phyloP scores from a whole-genome alignment of 2,113 vertebrate genomes.

The Scomber colias region DNA sequence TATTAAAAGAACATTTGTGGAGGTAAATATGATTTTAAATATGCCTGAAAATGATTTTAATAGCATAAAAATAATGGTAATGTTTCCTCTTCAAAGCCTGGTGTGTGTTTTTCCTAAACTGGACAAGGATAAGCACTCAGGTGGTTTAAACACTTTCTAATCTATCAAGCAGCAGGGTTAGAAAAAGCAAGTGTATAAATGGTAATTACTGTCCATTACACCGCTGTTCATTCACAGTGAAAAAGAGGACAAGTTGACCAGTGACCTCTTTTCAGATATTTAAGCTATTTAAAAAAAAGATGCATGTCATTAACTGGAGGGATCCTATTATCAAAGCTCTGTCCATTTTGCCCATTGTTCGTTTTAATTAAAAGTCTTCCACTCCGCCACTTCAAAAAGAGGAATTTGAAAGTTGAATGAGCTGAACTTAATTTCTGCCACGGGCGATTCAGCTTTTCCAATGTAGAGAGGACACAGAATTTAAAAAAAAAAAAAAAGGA shows the following conservation, averaged over 20 bases:
- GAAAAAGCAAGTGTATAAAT: too few species aligned
- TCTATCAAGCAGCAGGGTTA: too few species aligned
- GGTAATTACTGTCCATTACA: not conserved
- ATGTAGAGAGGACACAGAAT: not conserved
- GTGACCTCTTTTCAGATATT: constrained; percentile 7
- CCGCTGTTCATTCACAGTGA: not conserved
- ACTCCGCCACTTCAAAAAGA: constrained; percentile 44
- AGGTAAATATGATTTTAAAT: not conserved
- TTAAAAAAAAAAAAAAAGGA: constrained; percentile 19
- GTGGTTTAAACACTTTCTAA: too few species aligned
- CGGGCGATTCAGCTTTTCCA: constrained; percentile 6
- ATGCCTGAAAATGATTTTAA: too few species aligned
- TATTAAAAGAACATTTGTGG: not conserved
- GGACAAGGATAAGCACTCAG: too few species aligned
- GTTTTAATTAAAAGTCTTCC: constrained; percentile 46
- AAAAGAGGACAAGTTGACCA: not conserved
- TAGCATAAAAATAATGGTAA: too few species aligned
- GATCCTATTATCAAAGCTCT: not conserved
- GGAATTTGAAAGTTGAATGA: constrained; percentile 35
- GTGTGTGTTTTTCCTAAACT: too few species aligned
- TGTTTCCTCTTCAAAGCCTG: too few species aligned
- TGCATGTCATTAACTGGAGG: not conserved
- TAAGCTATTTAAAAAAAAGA: constrained; percentile 13
- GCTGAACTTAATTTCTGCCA: constrained; percentile 17
- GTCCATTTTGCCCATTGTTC: constrained; percentile 13